A percentile compares a stretch with the other conserved stretches of the same genome.
Evolutionary conservation across 2,888 invertebrate species (phyloP).

Genomic region (Drosophila kuntzei): DNA sequence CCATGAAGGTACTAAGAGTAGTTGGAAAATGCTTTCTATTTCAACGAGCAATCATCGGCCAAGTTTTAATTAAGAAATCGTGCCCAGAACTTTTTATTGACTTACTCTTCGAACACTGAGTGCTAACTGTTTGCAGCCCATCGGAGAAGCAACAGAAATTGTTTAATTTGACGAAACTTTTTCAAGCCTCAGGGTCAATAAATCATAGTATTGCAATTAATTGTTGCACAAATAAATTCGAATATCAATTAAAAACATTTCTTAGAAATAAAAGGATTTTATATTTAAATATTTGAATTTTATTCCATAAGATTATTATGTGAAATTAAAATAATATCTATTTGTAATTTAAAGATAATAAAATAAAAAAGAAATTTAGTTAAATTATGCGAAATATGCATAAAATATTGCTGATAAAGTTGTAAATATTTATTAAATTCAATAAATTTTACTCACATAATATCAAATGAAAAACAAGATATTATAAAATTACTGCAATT

Average conservation of each 20-base stretch:
- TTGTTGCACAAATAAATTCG: not conserved
- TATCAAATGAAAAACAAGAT: not conserved
- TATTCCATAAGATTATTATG: no score
- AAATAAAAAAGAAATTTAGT: not conserved
- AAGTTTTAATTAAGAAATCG: slow-evolving; percentile 79
- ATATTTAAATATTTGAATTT: not conserved
- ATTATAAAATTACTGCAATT: slow-evolving; percentile 18
- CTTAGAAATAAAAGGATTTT: not conserved
- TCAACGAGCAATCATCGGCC: slow-evolving; percentile 51
- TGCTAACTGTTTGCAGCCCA: slow-evolving; percentile 35
- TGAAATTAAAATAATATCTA: not conserved
- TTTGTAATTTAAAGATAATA: not conserved
- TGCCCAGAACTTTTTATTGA: slow-evolving; percentile 60
- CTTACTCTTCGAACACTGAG: slow-evolving; percentile 33
- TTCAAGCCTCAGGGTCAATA: slow-evolving; percentile 14
- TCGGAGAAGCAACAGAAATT: slow-evolving; percentile 34
- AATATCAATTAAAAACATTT: not conserved
- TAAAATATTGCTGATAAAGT: not conserved
- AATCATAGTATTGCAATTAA: slow-evolving; percentile 29
- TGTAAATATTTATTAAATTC: not conserved
- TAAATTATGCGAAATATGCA: not conserved
- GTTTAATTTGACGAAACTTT: slow-evolving; percentile 9
- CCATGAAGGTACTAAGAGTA: slow-evolving; percentile 28
- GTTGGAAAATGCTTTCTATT: slow-evolving; percentile 66
- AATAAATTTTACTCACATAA: no score